Evolutionary conservation across 53 echinoderm and acorn worm genomes (phyloP).

Genomic region (Echinarachnius parma): DNA sequence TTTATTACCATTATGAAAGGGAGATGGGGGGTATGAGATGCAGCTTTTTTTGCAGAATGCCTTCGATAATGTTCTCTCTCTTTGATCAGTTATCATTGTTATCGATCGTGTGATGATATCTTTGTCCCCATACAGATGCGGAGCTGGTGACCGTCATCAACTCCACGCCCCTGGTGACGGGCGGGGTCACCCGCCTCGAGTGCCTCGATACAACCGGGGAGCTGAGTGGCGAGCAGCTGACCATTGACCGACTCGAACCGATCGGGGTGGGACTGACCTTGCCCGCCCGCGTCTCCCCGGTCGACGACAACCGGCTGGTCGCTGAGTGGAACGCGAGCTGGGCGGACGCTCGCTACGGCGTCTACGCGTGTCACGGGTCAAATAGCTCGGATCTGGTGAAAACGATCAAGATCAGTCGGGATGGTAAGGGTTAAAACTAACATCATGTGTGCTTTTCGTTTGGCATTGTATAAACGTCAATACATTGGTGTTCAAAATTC

Average conservation of each 20-base stretch:
- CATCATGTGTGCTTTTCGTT: no score
- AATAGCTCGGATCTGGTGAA: constrained; percentile 33
- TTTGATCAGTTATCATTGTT: no score
- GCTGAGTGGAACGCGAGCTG: constrained; percentile 58
- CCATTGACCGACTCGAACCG: constrained; percentile 47
- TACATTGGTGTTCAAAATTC: no score
- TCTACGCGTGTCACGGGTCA: constrained; percentile 57
- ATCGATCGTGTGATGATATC: no score
- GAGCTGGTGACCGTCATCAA: constrained; percentile 70
- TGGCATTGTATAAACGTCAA: no score
- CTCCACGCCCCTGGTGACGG: constrained; percentile 75
- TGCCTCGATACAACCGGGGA: constrained; percentile 70
- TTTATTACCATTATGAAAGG: no score
- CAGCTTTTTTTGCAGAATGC: no score
- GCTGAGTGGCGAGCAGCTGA: constrained; percentile 28
- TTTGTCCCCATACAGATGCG: no score
- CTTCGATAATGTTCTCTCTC: no score
- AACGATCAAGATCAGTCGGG: constrained; percentile 65
- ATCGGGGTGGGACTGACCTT: constrained; percentile 17
- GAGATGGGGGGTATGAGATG: no score
- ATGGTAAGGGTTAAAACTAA: constrained; percentile 59
- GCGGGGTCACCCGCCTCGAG: constrained; percentile 47
- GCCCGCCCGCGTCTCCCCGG: constrained; percentile 24
- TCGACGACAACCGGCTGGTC: constrained; percentile 31
- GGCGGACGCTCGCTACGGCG: constrained; percentile 56